Evolutionary conservation across 2,888 invertebrate species (phyloP), one percentile per base, ranked within the genome.

Genomic region (Malthinus seriepunctatus): DNA sequence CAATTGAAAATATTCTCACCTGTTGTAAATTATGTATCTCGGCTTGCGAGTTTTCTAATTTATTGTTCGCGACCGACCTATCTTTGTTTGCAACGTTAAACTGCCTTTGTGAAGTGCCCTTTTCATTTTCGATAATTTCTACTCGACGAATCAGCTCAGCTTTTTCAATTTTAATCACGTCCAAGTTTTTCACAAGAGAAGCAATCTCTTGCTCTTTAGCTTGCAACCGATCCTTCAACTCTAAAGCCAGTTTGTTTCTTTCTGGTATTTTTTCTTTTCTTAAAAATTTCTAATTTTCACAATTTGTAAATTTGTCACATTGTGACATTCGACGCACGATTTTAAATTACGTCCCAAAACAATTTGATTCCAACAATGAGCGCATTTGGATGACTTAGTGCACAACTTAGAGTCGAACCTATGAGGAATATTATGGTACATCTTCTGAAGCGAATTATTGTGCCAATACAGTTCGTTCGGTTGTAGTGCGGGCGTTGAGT

Each of bases 361-460:
- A 23, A 88, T 82, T 49, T 82, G 81, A 8, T 85, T 84, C 8
- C 81, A 71, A 66, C 88, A 88, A 5, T 83, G 82, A 0, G 81
- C 80, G 71, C 88, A 88, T 67, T 84, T 85, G 0, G 68, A 51
- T 1, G 70, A 49, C 54, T 69, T 76, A 32, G 73, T 74, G 56
- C 74, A 73, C 9, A 76, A 45, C 60, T 74, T 76, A 2, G 73
- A 66, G 15, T 77, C 77, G 54, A 76, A 77, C 73, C 82, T 80
- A 71, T 88, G 88, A 0, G 87, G 85, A 64, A 86, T 86, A 62
- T 84, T 83, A 69, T 86, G 83, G 64, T 83, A 80, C 83, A 85
- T 84, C 63, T 85, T 74, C 67, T 81, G 76, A 1, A 72, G 62
- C 2, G 80, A 79, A n/a, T n/a, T n/a, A 60, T 73, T 74, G 48